phyloP scores from a whole-genome alignment of 2,888 invertebrate genomes.

The Pammene fasciana region DNA sequence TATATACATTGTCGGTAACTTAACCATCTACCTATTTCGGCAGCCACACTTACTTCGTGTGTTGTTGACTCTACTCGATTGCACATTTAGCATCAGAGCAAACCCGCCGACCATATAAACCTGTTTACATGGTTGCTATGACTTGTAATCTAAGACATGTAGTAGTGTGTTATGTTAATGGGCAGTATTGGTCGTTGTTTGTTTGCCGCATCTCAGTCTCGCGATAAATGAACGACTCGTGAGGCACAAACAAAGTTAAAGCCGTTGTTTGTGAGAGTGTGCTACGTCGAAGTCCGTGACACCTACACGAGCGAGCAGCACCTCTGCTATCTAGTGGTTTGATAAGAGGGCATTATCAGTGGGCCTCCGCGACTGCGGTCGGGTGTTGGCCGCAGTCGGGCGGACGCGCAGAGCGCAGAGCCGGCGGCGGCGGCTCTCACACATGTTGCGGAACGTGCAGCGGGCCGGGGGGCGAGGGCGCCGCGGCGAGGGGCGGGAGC shows the following conservation, averaged over 20 bases:
- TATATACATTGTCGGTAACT: constrained; percentile 10
- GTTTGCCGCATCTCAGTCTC: constrained; percentile 56
- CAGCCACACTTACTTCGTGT: constrained; percentile 3
- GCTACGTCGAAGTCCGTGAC: constrained; percentile 74
- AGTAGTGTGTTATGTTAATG: constrained; percentile 19
- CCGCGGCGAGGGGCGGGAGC: constrained; percentile 55
- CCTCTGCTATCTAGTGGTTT: constrained; percentile 80
- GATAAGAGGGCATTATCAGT: constrained; percentile 78
- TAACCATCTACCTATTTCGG: not conserved
- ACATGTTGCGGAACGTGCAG: constrained; percentile 81
- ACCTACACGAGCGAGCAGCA: constrained; percentile 79
- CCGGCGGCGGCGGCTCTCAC: constrained; percentile 60
- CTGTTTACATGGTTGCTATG: constrained; percentile 17
- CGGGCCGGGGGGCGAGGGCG: constrained; percentile 49
- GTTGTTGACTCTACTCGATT: constrained; percentile 17
- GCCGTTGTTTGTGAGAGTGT: constrained; percentile 65
- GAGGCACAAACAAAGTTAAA: constrained; percentile 64
- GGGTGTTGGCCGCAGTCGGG: constrained; percentile 60
- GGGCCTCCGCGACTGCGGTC: constrained; percentile 67
- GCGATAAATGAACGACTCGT: constrained; percentile 62
- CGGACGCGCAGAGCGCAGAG: constrained; percentile 56
- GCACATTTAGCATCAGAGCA: constrained; percentile 17
- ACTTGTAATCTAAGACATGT: constrained; percentile 7
- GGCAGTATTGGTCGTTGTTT: constrained; percentile 47
- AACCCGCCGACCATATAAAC: constrained; percentile 12